Percentiles rank a stretch among this genome's conserved stretches.
Conservation (phyloP, 2,797 vertebrate genomes). For the Coluber constrictor region DNA sequence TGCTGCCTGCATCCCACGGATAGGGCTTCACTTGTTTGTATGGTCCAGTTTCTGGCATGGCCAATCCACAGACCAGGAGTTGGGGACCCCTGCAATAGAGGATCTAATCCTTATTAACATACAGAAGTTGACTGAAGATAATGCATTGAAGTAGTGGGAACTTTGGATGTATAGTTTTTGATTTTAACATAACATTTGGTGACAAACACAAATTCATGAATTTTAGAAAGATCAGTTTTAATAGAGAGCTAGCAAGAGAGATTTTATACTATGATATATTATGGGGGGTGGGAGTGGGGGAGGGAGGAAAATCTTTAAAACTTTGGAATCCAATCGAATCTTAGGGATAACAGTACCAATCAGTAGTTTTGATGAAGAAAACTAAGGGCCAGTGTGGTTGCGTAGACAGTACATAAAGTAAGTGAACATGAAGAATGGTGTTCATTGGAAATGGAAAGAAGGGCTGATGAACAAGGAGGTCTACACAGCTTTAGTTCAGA, state of each 20-base stretch:
- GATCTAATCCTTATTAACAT: neutral
- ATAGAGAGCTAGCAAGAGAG: neutral
- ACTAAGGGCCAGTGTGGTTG: neutral
- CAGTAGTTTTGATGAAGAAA: neutral
- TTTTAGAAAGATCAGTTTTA: neutral
- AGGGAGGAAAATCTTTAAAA: neutral
- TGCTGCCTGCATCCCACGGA: too few species aligned
- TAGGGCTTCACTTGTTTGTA: too few species aligned
- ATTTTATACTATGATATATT: neutral
- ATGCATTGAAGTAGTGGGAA: neutral
- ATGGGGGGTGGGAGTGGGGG: too few species aligned
- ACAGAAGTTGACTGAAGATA: neutral
- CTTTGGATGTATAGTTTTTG: neutral
- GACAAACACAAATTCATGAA: neutral
- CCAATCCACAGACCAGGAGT: too few species aligned
- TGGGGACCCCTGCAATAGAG: neutral
- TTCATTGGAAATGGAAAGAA: neutral
- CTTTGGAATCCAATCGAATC: neutral
- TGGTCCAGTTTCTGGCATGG: too few species aligned
- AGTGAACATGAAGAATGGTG: neutral
- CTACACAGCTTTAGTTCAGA: neutral
- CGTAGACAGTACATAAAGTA: neutral
- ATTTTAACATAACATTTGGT: neutral
- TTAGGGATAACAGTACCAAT: neutral
- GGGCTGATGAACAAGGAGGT: neutral